These are phyloP conservation scores for Stenolophus ochropezus DNA, from an alignment of 2,888 invertebrate species.

Conservation along the genomic window DNA sequence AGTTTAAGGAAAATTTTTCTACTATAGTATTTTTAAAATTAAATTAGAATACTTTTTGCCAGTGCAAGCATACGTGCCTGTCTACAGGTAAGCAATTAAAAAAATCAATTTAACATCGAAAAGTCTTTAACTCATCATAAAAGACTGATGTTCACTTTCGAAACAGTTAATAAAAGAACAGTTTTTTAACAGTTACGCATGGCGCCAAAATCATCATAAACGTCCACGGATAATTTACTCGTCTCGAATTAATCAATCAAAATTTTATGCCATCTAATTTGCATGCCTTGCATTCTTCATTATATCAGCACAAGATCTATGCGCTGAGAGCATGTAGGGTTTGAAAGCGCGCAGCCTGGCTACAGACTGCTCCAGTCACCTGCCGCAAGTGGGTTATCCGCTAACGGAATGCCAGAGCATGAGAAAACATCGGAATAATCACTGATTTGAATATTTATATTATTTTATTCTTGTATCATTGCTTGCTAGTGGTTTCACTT, in stretches of 20 bases:
- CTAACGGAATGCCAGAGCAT: slow-evolving; percentile 47
- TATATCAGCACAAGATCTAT: neutral
- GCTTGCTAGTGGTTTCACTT: neutral
- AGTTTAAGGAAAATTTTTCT: no score
- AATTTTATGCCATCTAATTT: neutral
- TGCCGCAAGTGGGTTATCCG: slow-evolving; percentile 52
- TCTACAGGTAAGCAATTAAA: neutral
- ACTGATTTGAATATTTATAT: slow-evolving; percentile 16
- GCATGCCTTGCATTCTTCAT: slow-evolving; percentile 9
- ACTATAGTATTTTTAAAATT: no score
- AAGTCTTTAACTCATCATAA: neutral
- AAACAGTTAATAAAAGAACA: slow-evolving; percentile 13
- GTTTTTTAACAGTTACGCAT: slow-evolving; percentile 3
- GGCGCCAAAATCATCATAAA: slow-evolving; percentile 30
- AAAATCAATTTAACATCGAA: neutral
- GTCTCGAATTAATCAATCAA: slow-evolving; percentile 20
- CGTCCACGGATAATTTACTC: slow-evolving; percentile 8
- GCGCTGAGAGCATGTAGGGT: neutral
- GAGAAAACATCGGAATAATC: slow-evolving; percentile 27
- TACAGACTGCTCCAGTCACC: slow-evolving; percentile 45
- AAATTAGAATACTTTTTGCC: no score
- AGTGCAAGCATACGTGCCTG: no score
- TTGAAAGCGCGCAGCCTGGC: neutral
- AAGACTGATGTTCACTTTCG: slow-evolving; percentile 23
- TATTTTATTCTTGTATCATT: slow-evolving; percentile 17